Conservation (phyloP, 1,140 invertebrate species). For the Littorina saxatilis region DNA sequence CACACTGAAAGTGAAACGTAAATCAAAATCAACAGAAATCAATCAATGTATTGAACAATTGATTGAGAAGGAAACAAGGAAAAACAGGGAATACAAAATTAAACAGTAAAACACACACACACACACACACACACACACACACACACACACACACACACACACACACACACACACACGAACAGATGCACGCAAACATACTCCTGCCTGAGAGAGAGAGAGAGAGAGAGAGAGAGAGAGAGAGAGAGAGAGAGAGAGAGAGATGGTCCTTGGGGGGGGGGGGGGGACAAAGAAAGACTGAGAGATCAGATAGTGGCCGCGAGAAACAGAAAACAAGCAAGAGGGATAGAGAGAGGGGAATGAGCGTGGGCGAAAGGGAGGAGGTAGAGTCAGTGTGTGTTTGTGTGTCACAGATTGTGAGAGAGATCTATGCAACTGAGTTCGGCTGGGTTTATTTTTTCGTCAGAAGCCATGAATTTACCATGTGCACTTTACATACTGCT, state of each 20-base stretch:
- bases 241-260: background rate
- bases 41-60: background rate
- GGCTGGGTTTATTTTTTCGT: too few relatives aligned
- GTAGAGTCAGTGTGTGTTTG: background rate
- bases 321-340: background rate
- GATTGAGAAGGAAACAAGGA: too few relatives aligned
- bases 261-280: background rate
- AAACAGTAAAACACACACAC: too few relatives aligned
- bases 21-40: background rate
- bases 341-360: background rate
- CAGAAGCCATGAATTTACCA: too few relatives aligned
- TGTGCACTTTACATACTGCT: too few relatives aligned
- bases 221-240: background rate
- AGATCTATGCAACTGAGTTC: too few relatives aligned
- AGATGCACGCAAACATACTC: too few relatives aligned
- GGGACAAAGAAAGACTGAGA: background rate
- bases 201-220: background rate
- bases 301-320: background rate
- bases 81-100: too few relatives aligned
- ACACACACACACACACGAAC: too few relatives aligned
- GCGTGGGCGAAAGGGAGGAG: background rate
- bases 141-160: background rate
- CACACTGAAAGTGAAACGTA: background rate
- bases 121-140: background rate
- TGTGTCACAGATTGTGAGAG: too few relatives aligned